Evolutionary conservation across 2,113 vertebrate genomes (phyloP).

Genomic region (Dromiciops gliroides): DNA sequence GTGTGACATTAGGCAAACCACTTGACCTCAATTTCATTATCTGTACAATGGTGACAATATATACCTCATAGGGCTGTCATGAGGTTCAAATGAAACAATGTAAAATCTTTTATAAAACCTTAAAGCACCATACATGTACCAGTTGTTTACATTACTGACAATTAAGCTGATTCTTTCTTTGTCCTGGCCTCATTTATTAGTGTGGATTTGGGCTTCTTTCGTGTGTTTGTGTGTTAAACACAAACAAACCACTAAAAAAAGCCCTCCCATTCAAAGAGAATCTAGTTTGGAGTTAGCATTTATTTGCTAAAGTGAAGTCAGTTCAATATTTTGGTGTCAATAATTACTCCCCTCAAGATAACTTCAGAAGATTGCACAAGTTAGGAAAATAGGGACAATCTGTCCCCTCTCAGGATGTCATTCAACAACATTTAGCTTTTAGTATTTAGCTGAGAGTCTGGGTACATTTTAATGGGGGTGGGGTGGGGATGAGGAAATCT

Average conservation of each 20-base stretch:
- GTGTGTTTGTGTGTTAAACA: neutral
- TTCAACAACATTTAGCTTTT: conserved; percentile 38
- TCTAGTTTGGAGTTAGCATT: neutral
- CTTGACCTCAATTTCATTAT: neutral
- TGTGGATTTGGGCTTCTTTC: neutral
- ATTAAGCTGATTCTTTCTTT: neutral
- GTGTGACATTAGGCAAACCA: neutral
- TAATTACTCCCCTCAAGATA: conserved; percentile 33
- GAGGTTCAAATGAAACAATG: neutral
- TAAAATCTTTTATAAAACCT: neutral
- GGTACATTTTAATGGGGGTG: conserved; percentile 54
- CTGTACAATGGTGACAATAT: neutral
- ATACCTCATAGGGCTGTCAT: neutral
- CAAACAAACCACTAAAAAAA: neutral
- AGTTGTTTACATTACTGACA: neutral
- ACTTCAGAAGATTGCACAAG: neutral
- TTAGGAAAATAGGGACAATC: neutral
- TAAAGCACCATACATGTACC: neutral
- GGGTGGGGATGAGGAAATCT: neutral
- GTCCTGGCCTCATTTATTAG: neutral
- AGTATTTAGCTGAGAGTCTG: conserved; percentile 46
- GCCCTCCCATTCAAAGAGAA: neutral
- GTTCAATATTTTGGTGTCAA: neutral
- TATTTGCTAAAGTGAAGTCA: neutral
- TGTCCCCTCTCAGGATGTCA: neutral